Evolutionary conservation across 1,140 invertebrate genomes (phyloP).

Genomic region (Antheraea pernyi): DNA sequence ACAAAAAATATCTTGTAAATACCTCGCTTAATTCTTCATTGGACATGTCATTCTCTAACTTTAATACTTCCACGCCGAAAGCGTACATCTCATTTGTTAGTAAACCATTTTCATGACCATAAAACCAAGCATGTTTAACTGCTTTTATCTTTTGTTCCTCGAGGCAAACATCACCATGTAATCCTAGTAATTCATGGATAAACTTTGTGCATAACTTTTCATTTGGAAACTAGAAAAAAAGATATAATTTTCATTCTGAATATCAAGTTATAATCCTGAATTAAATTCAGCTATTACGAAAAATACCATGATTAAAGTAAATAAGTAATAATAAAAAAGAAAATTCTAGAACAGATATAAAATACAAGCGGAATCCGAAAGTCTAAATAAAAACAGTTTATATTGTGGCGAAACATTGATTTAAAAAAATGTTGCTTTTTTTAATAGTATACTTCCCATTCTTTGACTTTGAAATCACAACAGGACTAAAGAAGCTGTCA

Average conservation of each 20-base stretch:
- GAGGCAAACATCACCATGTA: constrained; percentile 48
- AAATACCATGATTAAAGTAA: too few species aligned
- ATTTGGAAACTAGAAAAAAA: constrained; percentile 57
- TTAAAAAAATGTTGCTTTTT: too few species aligned
- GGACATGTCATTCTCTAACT: constrained; percentile 45
- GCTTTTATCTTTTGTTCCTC: constrained; percentile 53
- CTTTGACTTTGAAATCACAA: too few species aligned
- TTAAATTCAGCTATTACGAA: not conserved
- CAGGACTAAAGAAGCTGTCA: too few species aligned
- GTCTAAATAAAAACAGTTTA: too few species aligned
- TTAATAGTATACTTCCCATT: too few species aligned
- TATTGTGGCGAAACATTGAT: too few species aligned
- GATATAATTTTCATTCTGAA: not conserved
- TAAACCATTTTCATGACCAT: constrained; percentile 57
- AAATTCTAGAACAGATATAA: too few species aligned
- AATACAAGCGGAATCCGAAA: too few species aligned
- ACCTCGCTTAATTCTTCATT: constrained; percentile 53
- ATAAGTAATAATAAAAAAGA: too few species aligned
- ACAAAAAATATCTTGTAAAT: constrained; percentile 9
- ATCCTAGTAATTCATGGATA: constrained; percentile 53
- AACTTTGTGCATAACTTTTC: constrained; percentile 59
- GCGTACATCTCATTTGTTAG: constrained; percentile 62
- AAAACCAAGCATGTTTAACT: constrained; percentile 62
- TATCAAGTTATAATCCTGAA: not conserved
- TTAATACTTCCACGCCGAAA: constrained; percentile 62